These are phyloP conservation scores for Cryptus armator DNA, from an alignment of 2,888 invertebrate species.

Conservation along the genomic window DNA sequence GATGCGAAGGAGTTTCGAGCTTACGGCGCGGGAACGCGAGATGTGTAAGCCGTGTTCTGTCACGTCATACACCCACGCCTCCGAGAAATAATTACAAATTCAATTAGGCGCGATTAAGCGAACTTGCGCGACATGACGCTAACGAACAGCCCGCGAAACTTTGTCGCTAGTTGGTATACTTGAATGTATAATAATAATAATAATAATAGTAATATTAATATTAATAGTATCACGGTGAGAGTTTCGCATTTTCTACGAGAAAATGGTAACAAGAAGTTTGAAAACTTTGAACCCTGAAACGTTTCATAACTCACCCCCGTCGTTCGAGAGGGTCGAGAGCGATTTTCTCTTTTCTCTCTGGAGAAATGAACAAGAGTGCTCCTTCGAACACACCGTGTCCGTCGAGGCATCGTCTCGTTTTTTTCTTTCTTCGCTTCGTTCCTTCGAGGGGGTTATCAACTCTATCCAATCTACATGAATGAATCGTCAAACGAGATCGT, in stretches of 20 bases:
- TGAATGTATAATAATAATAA: slow-evolving; percentile 10
- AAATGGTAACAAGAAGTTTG: slow-evolving; percentile 10
- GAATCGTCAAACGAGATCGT: slow-evolving; percentile 53
- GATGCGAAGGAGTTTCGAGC: slow-evolving; percentile 24
- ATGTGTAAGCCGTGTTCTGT: slow-evolving; percentile 4
- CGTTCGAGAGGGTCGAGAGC: slow-evolving; percentile 11
- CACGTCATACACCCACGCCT: slow-evolving; percentile 10
- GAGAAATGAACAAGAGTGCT: slow-evolving; percentile 69
- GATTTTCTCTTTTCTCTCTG: slow-evolving; percentile 64
- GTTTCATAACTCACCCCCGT: slow-evolving; percentile 6
- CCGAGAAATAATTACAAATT: slow-evolving; percentile 68
- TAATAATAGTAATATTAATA: slow-evolving; percentile 49
- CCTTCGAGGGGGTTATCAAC: slow-evolving; percentile 33
- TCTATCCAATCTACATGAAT: slow-evolving; percentile 57
- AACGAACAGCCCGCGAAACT: slow-evolving; percentile 63
- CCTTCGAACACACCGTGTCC: slow-evolving; percentile 40
- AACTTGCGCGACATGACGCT: slow-evolving; percentile 52
- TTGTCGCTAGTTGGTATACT: slow-evolving; percentile 47
- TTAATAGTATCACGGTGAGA: slow-evolving; percentile 24
- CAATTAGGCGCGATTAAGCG: slow-evolving; percentile 71
- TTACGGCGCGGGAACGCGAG: not conserved
- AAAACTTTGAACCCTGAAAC: slow-evolving; percentile 42
- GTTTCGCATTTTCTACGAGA: slow-evolving; percentile 31
- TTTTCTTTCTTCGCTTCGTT: slow-evolving; percentile 6
- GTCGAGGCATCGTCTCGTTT: slow-evolving; percentile 2